Evolutionary conservation across 2,888 invertebrate genomes (phyloP).

Genomic region (Diabrotica balteata): DNA sequence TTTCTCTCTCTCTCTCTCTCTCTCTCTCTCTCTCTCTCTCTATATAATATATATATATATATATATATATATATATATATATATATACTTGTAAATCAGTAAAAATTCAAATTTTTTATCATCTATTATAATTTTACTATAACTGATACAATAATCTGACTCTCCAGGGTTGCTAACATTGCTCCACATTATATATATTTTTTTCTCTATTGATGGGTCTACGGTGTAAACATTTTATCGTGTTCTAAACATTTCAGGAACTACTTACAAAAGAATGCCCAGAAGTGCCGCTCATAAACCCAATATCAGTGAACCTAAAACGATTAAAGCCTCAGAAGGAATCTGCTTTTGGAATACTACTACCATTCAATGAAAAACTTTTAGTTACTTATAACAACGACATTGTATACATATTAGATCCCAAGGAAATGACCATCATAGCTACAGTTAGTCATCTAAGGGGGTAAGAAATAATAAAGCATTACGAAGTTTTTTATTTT

Average conservation of each 20-base stretch:
- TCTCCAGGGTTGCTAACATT: no score
- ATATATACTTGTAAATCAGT: no score
- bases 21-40: no score
- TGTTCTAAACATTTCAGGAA: conserved; percentile 47
- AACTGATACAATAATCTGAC: no score
- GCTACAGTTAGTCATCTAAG: conserved; percentile 71
- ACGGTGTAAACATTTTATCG: no score
- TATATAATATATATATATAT: no score
- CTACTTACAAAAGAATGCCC: conserved; percentile 58
- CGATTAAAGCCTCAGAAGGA: conserved; percentile 61
- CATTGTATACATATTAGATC: conserved; percentile 78
- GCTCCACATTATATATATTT: neutral
- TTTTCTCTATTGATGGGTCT: neutral
- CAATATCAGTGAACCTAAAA: conserved; percentile 61
- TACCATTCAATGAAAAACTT: conserved; percentile 74
- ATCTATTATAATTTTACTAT: no score
- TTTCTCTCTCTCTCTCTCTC: no score
- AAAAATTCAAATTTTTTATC: no score
- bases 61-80: no score
- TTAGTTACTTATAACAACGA: conserved; percentile 78
- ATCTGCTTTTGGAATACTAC: conserved; percentile 70
- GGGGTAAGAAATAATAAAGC: conserved; percentile 57
- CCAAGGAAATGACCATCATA: conserved; percentile 70
- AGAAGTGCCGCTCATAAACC: conserved; percentile 77
- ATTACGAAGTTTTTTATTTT: neutral